A percentile compares a stretch with the other conserved stretches of the same genome.
phyloP scores from a whole-genome alignment of 2,888 invertebrate species.

The Polymixis flavicincta region DNA sequence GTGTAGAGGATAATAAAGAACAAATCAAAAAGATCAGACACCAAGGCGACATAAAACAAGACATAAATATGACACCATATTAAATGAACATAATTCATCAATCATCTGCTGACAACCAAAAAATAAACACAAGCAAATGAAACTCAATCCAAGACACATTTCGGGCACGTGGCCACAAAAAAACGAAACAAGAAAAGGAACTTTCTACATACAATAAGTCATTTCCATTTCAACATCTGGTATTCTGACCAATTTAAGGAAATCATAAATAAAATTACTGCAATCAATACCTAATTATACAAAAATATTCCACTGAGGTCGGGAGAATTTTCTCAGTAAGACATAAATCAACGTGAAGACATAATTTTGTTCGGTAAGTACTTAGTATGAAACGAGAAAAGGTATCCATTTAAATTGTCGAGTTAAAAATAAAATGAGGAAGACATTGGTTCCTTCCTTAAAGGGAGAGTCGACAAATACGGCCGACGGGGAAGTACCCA shows the following conservation, averaged over 20 bases:
- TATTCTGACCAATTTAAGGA: constrained; percentile 49
- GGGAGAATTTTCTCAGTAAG: constrained; percentile 62
- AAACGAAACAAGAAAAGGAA: constrained; percentile 50
- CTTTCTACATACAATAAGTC: constrained; percentile 69
- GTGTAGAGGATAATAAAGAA: constrained; percentile 9
- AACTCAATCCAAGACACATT: constrained; percentile 46
- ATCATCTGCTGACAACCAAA: constrained; percentile 45
- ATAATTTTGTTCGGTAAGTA: constrained; percentile 64
- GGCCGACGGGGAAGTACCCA: constrained; percentile 72
- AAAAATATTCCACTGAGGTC: constrained; percentile 63
- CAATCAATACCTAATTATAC: constrained; percentile 59
- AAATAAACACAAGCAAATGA: constrained; percentile 36
- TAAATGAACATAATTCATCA: constrained; percentile 44
- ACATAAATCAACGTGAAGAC: constrained; percentile 68
- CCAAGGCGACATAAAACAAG: constrained; percentile 1
- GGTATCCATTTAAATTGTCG: constrained; percentile 66
- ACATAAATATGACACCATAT: constrained; percentile 31
- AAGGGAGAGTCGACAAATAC: constrained; percentile 69
- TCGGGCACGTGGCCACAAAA: constrained; percentile 47
- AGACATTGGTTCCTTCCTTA: constrained; percentile 73
- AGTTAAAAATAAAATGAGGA: constrained; percentile 71
- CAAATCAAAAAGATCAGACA: constrained; percentile 9
- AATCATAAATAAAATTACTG: constrained; percentile 63
- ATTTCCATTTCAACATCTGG: constrained; percentile 57
- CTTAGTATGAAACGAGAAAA: constrained; percentile 53